Conservation (phyloP, 2,113 vertebrate genomes). For the Chaenocephalus aceratus region DNA sequence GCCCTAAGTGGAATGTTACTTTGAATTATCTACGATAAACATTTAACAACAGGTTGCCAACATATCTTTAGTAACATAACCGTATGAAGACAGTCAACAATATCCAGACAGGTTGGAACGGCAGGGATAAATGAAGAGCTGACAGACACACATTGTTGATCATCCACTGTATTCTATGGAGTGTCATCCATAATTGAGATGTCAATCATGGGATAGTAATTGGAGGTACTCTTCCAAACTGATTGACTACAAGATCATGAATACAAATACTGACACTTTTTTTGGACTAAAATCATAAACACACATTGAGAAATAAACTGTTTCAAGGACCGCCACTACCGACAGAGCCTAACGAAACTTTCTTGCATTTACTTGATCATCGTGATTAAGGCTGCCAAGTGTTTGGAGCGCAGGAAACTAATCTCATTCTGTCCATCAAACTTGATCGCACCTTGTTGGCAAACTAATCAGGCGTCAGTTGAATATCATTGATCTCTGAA, state of each 20-base stretch:
- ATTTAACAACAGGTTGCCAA: no score
- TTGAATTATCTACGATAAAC: no score
- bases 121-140: neutral
- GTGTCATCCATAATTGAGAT: constrained; percentile 18
- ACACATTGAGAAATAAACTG: neutral
- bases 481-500: constrained; percentile 55
- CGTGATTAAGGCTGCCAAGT: constrained; percentile 43
- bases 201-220: neutral
- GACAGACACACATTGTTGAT: constrained; percentile 2
- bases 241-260: constrained; percentile 1
- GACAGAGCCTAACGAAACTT: constrained; percentile 4
- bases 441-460: constrained; percentile 45
- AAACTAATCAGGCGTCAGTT: constrained; percentile 53
- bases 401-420: constrained; percentile 33
- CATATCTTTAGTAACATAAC: no score
- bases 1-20: no score
- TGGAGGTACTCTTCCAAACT: neutral
- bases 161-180: neutral
- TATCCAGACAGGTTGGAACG: constrained; percentile 4
- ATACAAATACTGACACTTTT: neutral
- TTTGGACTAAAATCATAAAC: neutral
- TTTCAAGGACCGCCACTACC: neutral
- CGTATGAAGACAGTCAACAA: neutral
- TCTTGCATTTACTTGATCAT: constrained; percentile 23
- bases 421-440: constrained; percentile 44